Percentiles rank a stretch among this genome's conserved stretches.
Conservation (phyloP, 2,888 invertebrate species). For the Lottia gigantea region DNA sequence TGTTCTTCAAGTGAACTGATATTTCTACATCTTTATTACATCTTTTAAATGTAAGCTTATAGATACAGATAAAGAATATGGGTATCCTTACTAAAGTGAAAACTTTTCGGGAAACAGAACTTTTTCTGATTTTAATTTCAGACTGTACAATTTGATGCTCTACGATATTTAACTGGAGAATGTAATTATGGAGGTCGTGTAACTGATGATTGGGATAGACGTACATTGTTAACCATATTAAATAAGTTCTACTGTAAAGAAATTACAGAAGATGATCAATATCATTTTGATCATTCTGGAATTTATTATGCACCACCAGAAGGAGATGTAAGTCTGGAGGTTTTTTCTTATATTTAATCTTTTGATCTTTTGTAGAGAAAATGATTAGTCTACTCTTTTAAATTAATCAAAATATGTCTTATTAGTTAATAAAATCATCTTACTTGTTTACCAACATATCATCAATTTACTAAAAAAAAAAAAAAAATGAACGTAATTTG, state of each 20-base stretch:
- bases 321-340: conserved; percentile 60
- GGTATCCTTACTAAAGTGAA: no score
- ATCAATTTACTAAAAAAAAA: no score
- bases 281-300: conserved; percentile 66
- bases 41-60: no score
- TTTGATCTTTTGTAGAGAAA: neutral
- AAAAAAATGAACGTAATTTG: no score
- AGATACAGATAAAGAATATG: no score
- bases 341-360: conserved; percentile 3
- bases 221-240: conserved; percentile 69
- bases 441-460: no score
- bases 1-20: no score
- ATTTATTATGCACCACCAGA: conserved; percentile 64
- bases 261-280: conserved; percentile 61
- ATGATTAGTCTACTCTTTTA: neutral
- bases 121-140: conserved; percentile 34
- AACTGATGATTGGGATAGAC: conserved; percentile 70
- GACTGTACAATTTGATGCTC: conserved; percentile 69
- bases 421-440: no score
- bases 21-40: no score
- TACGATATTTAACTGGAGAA: conserved; percentile 70
- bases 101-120: no score
- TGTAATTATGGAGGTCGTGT: conserved; percentile 72
- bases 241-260: conserved; percentile 66
- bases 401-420: neutral